Evolutionary conservation across 1,140 invertebrate species (phyloP), one percentile per base, ranked within the genome.

Genomic region (Pissodes strobi): DNA sequence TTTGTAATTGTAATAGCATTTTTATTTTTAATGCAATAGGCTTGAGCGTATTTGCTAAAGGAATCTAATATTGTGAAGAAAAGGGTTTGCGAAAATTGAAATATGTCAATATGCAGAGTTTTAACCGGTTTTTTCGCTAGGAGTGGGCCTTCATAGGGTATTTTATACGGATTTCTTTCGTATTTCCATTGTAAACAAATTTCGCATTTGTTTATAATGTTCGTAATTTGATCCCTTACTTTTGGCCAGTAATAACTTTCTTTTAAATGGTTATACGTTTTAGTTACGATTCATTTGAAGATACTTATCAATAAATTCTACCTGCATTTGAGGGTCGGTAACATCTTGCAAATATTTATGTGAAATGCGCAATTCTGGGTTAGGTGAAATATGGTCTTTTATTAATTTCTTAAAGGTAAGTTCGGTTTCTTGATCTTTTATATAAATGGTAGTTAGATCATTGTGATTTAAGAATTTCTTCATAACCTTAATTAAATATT

Each of bases 121-220:
- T 73, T 64, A 53, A 73, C 69, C 2, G 69, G 69, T 70, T 55
- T 64, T 67, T 61, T 66, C 9, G 69, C 52, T n/a, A 68, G n/a
- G 1, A 69, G 15, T 10, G 68, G 60, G 18, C 55, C 48, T 27
- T 13, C 18, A 34, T 25, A 53, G 30, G 27, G n/a, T 19, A 67
- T 39, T 37, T 55, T 57, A 21, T 56, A 56, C 8, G 58, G 59
- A 13, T 56, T 27, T 52, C n/a, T 27, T 27, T 60, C 57, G 22
- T 66, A 66, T 38, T 66, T 61, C 15, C 10, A 22, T 56, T 63
- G 51, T 39, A 64, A 17, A 37, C 66, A 67, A 15, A 55, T 37
- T 62, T 67, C 48, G n/a, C 52, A 67, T 27, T 57, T 43, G 39
- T 67, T 64, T 9, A 64, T 67, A 6, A 37, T 43, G n/a, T 57